These are phyloP conservation scores for Parnassius glacialis DNA, from an alignment of 2,888 invertebrate genomes.

Conservation along the genomic window DNA sequence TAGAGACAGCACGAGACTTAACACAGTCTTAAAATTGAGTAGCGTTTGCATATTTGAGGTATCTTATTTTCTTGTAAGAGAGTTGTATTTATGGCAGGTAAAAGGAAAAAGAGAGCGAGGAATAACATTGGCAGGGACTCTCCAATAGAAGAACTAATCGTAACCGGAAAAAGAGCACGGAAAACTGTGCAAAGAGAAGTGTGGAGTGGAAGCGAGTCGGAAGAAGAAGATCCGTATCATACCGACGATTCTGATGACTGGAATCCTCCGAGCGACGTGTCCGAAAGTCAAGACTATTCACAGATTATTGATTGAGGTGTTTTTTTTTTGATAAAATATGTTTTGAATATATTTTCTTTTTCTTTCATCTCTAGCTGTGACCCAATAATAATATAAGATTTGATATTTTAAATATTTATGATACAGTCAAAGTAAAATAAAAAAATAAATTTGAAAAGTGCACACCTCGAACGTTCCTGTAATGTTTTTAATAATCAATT, in stretches of 20 bases:
- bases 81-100: conserved; percentile 35
- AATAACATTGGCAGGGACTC: conserved; percentile 1
- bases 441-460: no score
- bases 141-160: conserved; percentile 15
- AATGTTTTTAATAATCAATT: no score
- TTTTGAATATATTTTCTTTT: conserved; percentile 2
- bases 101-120: conserved; percentile 27
- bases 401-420: no score
- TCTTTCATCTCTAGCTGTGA: background rate
- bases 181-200: conserved; percentile 40
- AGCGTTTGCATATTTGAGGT: no score
- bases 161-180: conserved; percentile 52
- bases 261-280: conserved; percentile 53
- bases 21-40: no score
- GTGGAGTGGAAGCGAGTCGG: conserved; percentile 52
- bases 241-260: conserved; percentile 77
- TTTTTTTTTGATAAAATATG: background rate
- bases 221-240: conserved; percentile 67
- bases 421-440: no score
- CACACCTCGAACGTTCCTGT: no score
- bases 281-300: conserved; percentile 44
- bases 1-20: no score
- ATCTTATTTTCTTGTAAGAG: conserved; percentile 25
- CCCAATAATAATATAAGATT: no score
- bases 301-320: conserved; percentile 4